Evolutionary conservation across 2,797 vertebrate genomes (phyloP).

Genomic region (Tolypeutes matacus): DNA sequence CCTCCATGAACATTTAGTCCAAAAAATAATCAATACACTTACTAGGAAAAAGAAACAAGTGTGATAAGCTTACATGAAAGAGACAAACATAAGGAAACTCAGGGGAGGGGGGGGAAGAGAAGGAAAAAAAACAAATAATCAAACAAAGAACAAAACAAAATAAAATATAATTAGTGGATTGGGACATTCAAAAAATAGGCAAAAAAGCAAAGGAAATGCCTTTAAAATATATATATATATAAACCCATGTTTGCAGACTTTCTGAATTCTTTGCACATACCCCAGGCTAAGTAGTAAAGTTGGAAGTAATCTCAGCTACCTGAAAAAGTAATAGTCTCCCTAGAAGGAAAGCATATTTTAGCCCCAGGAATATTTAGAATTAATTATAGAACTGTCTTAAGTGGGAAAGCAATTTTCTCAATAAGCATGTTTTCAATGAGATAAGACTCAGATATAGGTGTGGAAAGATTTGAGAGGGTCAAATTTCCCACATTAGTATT

Average conservation of each 20-base stretch:
- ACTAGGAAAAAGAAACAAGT: too few species aligned
- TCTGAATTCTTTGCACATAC: neutral
- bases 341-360: conserved; percentile 21
- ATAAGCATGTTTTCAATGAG: neutral
- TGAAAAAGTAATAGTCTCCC: neutral
- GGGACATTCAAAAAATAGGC: too few species aligned
- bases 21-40: too few species aligned
- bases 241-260: neutral
- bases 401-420: neutral
- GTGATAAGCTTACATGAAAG: too few species aligned
- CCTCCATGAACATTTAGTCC: too few species aligned
- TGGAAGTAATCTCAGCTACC: neutral
- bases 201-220: too few species aligned
- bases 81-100: too few species aligned
- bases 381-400: neutral
- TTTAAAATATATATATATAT: too few species aligned
- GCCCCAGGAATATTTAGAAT: conserved; percentile 31
- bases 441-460: neutral
- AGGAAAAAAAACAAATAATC: too few species aligned
- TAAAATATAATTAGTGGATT: too few species aligned
- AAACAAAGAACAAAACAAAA: too few species aligned
- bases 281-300: neutral
- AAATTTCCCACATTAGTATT: neutral
- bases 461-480: neutral
- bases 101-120: too few species aligned